phyloP scores from a whole-genome alignment of 2,113 vertebrate species.

The Baryphthengus martii region DNA sequence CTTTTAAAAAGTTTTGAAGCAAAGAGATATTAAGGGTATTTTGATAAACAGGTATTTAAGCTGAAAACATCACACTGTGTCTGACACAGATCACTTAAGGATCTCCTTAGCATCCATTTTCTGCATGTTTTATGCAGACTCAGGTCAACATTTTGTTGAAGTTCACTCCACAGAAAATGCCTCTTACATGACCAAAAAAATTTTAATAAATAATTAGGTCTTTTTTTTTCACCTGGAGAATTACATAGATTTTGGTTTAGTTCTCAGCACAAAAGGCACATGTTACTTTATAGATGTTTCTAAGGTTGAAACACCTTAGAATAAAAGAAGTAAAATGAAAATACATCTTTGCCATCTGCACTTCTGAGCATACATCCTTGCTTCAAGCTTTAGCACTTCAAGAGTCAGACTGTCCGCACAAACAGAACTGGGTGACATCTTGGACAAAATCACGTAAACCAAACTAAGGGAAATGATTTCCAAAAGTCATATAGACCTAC shows the following conservation, averaged over 20 bases:
- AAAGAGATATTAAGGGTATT: background rate
- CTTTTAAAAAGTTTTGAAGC: background rate
- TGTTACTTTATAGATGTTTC: background rate
- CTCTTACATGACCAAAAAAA: background rate
- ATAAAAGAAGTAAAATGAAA: conserved; percentile 2
- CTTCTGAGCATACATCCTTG: background rate
- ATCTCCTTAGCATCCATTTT: background rate
- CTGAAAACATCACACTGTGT: background rate
- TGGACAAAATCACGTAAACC: background rate
- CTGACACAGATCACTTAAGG: background rate
- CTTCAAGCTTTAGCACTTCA: background rate
- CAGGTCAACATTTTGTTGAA: background rate
- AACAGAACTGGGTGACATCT: background rate
- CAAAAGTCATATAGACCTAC: background rate
- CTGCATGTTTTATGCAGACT: background rate
- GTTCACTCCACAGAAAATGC: background rate
- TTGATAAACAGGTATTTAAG: background rate
- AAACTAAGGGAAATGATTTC: background rate
- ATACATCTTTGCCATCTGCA: background rate
- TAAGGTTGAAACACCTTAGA: background rate
- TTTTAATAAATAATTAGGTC: background rate
- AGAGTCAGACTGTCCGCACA: background rate
- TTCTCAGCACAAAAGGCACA: background rate
- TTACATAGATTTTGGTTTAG: background rate
- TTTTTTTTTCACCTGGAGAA: background rate